Percentiles rank a stretch among this genome's conserved stretches.
Evolutionary conservation across 2,797 vertebrate species (phyloP).

Genomic region (Cuniculus paca): DNA sequence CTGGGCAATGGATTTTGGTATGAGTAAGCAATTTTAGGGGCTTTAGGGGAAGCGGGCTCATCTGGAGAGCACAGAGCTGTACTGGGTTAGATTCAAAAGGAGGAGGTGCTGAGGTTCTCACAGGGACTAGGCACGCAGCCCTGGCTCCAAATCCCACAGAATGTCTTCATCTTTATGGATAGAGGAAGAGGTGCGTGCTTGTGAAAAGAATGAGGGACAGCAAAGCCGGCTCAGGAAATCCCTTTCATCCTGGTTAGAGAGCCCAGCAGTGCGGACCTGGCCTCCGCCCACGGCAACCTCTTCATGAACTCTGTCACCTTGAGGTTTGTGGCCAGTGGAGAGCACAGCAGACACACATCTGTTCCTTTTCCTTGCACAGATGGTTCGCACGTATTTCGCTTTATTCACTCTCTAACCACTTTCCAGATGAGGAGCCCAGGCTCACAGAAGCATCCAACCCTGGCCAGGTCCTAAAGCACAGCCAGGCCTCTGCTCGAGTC

Average conservation of each 20-base stretch:
- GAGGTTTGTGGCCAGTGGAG: too few species aligned
- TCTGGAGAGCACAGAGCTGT: neutral
- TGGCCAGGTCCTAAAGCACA: too few species aligned
- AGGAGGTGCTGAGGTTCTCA: neutral
- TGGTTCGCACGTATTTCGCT: neutral
- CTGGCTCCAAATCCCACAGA: constrained; percentile 79
- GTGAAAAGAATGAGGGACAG: constrained; percentile 79
- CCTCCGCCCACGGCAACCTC: neutral
- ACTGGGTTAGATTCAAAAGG: neutral
- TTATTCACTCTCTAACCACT: neutral
- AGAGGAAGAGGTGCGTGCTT: constrained; percentile 79
- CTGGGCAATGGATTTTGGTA: constrained; percentile 83
- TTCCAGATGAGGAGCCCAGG: neutral
- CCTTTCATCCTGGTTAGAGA: constrained; percentile 73
- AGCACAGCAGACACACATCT: neutral
- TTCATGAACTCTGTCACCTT: neutral
- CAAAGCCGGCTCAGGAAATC: constrained; percentile 86
- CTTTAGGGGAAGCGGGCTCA: neutral
- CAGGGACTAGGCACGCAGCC: constrained; percentile 74
- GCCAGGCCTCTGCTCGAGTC: neutral
- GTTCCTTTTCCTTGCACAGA: neutral
- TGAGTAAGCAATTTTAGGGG: constrained; percentile 59
- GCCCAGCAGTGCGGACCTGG: neutral
- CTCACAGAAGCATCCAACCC: neutral
- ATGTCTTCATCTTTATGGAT: constrained; percentile 85